Percentiles rank a stretch among this genome's conserved stretches.
Evolutionary conservation across 2,888 invertebrate genomes (phyloP).

Genomic region (Argynnis bischoffii): DNA sequence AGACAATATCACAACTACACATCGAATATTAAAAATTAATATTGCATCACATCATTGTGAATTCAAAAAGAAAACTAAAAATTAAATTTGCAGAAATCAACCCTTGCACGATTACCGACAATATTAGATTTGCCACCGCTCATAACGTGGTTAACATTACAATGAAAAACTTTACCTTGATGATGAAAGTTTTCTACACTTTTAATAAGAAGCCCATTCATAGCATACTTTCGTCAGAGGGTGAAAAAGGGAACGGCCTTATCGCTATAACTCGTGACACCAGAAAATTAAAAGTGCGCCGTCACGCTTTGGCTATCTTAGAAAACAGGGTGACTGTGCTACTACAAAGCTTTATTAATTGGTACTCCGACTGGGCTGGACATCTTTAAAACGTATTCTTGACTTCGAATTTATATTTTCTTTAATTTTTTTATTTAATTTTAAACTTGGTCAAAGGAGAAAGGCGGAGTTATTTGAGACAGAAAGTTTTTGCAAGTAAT

Average conservation of each 20-base stretch:
- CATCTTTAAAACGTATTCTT: slow-evolving; percentile 35
- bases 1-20: too few species aligned
- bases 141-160: slow-evolving; percentile 54
- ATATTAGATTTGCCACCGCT: slow-evolving; percentile 31
- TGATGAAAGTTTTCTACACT: slow-evolving; percentile 68
- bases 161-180: slow-evolving; percentile 64
- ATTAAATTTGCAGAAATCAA: neutral
- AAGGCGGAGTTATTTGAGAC: neutral
- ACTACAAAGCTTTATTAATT: slow-evolving; percentile 75
- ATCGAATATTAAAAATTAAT: too few species aligned
- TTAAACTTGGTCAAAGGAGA: neutral
- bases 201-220: slow-evolving; percentile 77
- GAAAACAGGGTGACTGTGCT: slow-evolving; percentile 72
- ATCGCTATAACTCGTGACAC: slow-evolving; percentile 75
- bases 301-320: slow-evolving; percentile 73
- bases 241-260: slow-evolving; percentile 63
- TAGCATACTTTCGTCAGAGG: slow-evolving; percentile 63
- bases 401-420: slow-evolving; percentile 16
- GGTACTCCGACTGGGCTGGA: slow-evolving; percentile 53
- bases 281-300: slow-evolving; percentile 77
- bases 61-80: neutral
- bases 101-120: slow-evolving; percentile 8
- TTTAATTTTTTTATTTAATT: slow-evolving; percentile 5
- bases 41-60: too few species aligned
- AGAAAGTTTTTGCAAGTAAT: slow-evolving; percentile 1